Percentiles rank a stretch among this genome's conserved stretches.
phyloP scores from a whole-genome alignment of 2,888 invertebrate genomes.

The Acleris sparsana region DNA sequence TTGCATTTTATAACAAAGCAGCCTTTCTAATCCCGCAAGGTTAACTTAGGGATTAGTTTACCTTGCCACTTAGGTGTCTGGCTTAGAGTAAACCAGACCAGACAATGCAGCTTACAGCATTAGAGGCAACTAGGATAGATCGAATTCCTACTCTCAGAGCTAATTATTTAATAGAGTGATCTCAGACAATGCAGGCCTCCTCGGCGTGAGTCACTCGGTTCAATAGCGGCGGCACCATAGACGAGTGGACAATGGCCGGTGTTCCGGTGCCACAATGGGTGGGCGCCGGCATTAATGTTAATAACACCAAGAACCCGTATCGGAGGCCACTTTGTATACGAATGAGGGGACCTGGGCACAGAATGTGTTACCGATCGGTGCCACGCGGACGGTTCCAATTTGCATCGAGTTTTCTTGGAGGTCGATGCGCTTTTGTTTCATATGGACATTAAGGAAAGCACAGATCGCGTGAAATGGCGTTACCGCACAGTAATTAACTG shows the following conservation, averaged over 20 bases:
- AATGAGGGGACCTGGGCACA: too few species aligned
- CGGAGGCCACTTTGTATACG: too few species aligned
- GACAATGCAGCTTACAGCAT: too few species aligned
- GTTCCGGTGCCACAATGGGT: constrained; percentile 39
- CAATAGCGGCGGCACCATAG: background rate
- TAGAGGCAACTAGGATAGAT: background rate
- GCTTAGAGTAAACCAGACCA: too few species aligned
- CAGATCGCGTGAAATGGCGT: too few species aligned
- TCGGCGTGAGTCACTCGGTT: constrained; percentile 9
- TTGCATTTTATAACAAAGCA: too few species aligned
- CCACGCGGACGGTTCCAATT: constrained; percentile 1
- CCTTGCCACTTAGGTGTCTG: too few species aligned
- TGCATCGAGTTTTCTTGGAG: constrained; percentile 5
- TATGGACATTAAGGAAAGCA: background rate
- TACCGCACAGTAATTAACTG: too few species aligned
- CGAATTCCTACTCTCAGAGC: background rate
- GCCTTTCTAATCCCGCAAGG: too few species aligned
- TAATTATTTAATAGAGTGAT: background rate
- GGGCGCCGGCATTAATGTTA: constrained; percentile 41
- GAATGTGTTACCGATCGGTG: constrained; percentile 2
- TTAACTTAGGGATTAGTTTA: too few species aligned
- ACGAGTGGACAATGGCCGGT: constrained; percentile 27
- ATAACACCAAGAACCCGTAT: constrained; percentile 6
- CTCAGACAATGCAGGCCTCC: constrained; percentile 16
- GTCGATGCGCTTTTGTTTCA: constrained; percentile 9